Percentiles rank a stretch among this genome's conserved stretches.
Conservation (phyloP, 2,797 vertebrate genomes). For the Oophaga sylvatica region DNA sequence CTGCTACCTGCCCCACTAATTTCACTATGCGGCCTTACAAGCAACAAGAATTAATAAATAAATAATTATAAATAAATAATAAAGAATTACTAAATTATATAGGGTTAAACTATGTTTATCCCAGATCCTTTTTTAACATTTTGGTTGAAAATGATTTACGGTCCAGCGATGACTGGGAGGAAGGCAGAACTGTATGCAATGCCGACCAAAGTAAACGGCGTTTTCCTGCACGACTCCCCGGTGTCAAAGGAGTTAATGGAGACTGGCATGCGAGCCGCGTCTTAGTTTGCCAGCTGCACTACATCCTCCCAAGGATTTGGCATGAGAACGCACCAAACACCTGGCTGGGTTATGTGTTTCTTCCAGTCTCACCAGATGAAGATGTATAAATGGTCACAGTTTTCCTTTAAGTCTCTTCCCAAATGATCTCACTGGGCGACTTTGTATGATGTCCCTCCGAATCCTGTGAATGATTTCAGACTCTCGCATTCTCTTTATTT, state of each 20-base stretch:
- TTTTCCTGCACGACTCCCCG: neutral
- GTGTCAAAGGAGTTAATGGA: constrained; percentile 32
- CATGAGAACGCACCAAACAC: constrained; percentile 46
- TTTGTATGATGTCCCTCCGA: constrained; percentile 49
- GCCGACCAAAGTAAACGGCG: neutral
- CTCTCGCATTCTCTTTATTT: constrained; percentile 52
- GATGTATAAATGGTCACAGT: constrained; percentile 54
- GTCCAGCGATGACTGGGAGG: neutral
- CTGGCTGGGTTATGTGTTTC: constrained; percentile 47
- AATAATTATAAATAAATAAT: no score
- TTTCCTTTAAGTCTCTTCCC: constrained; percentile 57
- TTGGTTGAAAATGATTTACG: neutral
- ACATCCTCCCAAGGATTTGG: constrained; percentile 51
- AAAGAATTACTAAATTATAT: neutral
- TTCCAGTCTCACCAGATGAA: constrained; percentile 52
- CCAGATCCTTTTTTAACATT: neutral
- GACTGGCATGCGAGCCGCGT: constrained; percentile 27
- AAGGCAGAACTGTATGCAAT: neutral
- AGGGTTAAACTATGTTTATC: neutral
- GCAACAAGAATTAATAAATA: neutral
- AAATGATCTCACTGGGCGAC: constrained; percentile 51
- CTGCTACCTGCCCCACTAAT: neutral
- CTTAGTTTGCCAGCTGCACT: constrained; percentile 49
- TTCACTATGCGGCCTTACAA: neutral
- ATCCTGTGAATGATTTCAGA: constrained; percentile 51